Conservation (phyloP, 2,113 vertebrate species). For the Oostethus manadensis region DNA sequence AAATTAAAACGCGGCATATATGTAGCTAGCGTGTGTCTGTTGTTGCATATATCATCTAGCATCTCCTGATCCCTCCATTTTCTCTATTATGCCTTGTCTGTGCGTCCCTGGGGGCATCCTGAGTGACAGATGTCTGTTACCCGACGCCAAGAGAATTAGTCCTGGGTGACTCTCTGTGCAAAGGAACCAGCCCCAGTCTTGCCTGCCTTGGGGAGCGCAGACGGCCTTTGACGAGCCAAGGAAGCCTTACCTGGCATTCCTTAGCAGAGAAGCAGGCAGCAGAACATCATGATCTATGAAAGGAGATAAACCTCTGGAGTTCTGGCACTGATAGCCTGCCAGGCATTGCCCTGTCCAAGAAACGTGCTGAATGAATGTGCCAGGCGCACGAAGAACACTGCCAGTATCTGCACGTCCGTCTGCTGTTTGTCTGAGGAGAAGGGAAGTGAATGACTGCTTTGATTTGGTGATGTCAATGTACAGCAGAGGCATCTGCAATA, state of each 20-base stretch:
- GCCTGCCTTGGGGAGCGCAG: slow-evolving; percentile 32
- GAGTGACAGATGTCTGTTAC: slow-evolving; percentile 75
- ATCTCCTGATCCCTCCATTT: slow-evolving; percentile 24
- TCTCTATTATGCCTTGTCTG: slow-evolving; percentile 52
- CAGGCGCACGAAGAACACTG: slow-evolving; percentile 31
- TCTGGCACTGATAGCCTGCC: slow-evolving; percentile 48
- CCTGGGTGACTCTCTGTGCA: slow-evolving; percentile 57
- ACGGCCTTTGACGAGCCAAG: slow-evolving; percentile 23
- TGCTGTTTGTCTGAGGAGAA: slow-evolving; percentile 32
- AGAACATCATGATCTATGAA: slow-evolving; percentile 57
- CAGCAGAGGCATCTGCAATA: slow-evolving; percentile 24
- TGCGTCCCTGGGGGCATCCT: slow-evolving; percentile 58
- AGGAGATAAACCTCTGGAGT: slow-evolving; percentile 58
- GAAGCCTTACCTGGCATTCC: slow-evolving; percentile 69
- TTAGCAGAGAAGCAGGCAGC: slow-evolving; percentile 52
- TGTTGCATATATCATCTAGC: slow-evolving; percentile 51
- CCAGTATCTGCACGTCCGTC: slow-evolving; percentile 46
- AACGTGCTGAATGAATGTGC: slow-evolving; percentile 46
- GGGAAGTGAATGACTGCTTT: slow-evolving; percentile 4
- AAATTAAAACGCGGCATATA: not conserved
- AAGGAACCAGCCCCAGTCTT: slow-evolving; percentile 33
- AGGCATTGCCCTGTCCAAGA: slow-evolving; percentile 45
- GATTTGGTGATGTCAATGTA: slow-evolving; percentile 1
- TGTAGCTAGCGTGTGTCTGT: slow-evolving; percentile 47
- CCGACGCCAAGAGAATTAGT: slow-evolving; percentile 71